Evolutionary conservation across 64 coral and sea anemone genomes (phyloP), one percentile per base, ranked within the genome.

Genomic region (Montipora cactus): DNA sequence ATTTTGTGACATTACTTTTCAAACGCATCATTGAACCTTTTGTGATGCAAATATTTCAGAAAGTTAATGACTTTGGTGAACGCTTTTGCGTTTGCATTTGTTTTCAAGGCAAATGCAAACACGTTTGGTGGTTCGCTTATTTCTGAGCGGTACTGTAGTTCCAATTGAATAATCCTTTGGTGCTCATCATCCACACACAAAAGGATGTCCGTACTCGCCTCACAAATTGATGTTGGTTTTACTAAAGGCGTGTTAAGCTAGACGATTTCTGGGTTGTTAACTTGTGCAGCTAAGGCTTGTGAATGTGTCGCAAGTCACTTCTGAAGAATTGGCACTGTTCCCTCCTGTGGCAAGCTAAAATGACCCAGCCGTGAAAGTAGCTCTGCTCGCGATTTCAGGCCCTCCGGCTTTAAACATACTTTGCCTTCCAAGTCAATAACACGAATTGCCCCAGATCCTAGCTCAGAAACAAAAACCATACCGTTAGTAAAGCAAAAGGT

Each of bases 231-330:
- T 37, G 37, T 67, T 67, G 62, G 62, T 67, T 67, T 67, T 15
- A 13, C 12, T 72, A 21, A 72, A 20, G 69, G 69, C n/a, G 4
- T n/a, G 69, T 72, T 72, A 72, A 72, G 18, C 69, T 72, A 20
- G n/a, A 72, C 69, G n/a, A 72, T 72, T 72, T 72, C 69, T 72
- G 69, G 1, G n/a, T 72, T 72, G 19, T 72, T 22, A 72, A 72
- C 69, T 72, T 22, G 69, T 72, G 69, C 69, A 72, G 69, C 69
- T 72, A 72, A 72, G n/a, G 69, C 64, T 67, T 67, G 64, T 67
- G 20, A 67, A 67, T 67, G 64, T 67, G 64, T 67, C 64, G 64
- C 3, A 67, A 67, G 64, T 16, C 64, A 15, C 64, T 67, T 67
- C 64, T 10, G 52, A 55, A 55, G 52, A 55, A 55, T 55, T 55